Evolutionary conservation across 1,140 invertebrate genomes (phyloP).

Genomic region (Whitmania pigra): DNA sequence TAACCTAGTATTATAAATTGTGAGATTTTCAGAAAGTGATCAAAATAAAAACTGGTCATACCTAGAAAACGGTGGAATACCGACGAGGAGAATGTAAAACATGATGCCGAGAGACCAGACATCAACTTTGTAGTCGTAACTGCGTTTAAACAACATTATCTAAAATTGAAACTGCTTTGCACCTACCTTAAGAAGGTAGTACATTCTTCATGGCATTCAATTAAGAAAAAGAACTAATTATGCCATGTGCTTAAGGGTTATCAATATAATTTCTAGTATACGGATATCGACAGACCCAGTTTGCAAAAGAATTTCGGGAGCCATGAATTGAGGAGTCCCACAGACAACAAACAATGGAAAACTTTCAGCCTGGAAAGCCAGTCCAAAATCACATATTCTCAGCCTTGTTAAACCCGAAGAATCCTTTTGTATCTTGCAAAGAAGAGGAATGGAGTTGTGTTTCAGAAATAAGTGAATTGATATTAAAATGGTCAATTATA

Average conservation of each 20-base stretch:
- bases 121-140: slow-evolving; percentile 9
- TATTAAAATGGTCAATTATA: not conserved
- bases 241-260: not conserved
- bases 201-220: not conserved
- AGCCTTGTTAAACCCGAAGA: not conserved
- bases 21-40: not conserved
- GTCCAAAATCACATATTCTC: slow-evolving; percentile 4
- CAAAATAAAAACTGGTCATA: not conserved
- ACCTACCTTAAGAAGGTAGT: too few relatives aligned
- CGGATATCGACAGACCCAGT: not conserved
- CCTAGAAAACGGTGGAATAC: slow-evolving; percentile 10
- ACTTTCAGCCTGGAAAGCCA: not conserved
- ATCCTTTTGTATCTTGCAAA: not conserved
- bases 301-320: not conserved
- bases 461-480: not conserved
- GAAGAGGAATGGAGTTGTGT: not conserved
- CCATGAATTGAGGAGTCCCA: slow-evolving; percentile 5
- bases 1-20: not conserved
- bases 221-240: not conserved
- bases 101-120: not conserved
- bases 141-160: not conserved
- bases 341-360: not conserved
- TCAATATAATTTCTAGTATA: not conserved
- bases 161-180: too few relatives aligned
- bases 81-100: slow-evolving; percentile 1